Base-by-base conservation (phyloP, 2,888 invertebrate genomes). In the Temnothorax unifasciatus region DNA sequence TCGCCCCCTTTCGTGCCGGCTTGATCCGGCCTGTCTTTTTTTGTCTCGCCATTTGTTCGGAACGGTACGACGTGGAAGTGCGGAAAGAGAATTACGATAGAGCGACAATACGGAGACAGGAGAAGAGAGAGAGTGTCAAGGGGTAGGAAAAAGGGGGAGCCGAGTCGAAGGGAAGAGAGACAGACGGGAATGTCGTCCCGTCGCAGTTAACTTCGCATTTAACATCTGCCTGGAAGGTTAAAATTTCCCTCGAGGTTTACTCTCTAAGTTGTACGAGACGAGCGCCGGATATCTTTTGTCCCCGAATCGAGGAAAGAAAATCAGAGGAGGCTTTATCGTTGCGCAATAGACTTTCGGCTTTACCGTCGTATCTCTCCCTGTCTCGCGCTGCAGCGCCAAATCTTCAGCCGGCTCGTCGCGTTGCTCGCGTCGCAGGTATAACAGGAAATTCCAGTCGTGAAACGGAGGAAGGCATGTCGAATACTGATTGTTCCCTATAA, bases 211-310 rank as follows among this genome's bases (percentile, higher is more conserved):
- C 92, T 93, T 93, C 90, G 89, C 93, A 92, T 93, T 94, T 92
- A 94, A 93, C 93, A 92, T 94, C 93, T 92, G 92, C 89, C 90
- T 84, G 89, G 89, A 88, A 92, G 92, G 93, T 93, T 93, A 92
- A 93, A 94, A 93, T 94, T 94, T 93, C 92, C 92, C 93, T 88
- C 88, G 92, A 91, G 93, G 90, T 93, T 94, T 92, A 91, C 92
- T 87, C 83, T 89, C 83, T 89, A 91, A 92, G 92, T 93, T 92
- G 90, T 86, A 89, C 84, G 81, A 47, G 71, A 73, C 86, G 85
- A 75, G 79, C 63, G 83, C 73, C 81, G 90, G 86, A 88, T 90
- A 92, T 91, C 90, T 93, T 91, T 91, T 90, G 88, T 91, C 89
- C 81, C 81, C 63, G 86, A 86, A 90, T 88, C 87, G 69, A 59